phyloP scores from a whole-genome alignment of 2,888 invertebrate species.

The Lepidochrysops patricia region DNA sequence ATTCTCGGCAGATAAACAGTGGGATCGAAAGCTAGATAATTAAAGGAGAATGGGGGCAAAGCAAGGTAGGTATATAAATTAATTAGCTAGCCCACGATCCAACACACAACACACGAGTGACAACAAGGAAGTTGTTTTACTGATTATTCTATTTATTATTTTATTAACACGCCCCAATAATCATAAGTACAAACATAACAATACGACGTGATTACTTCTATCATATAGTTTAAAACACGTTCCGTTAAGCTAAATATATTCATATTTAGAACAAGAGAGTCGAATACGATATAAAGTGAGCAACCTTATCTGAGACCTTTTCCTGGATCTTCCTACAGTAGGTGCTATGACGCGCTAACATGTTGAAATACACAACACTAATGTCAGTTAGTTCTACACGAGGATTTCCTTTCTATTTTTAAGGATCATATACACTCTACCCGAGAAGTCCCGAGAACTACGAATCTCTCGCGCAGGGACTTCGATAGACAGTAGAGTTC shows the following conservation, averaged over 20 bases:
- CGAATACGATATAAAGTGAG: too few species aligned
- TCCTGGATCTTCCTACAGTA: slow-evolving; percentile 47
- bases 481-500: neutral
- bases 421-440: neutral
- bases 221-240: neutral
- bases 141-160: neutral
- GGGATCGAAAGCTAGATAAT: too few species aligned
- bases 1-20: too few species aligned
- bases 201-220: neutral
- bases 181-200: neutral
- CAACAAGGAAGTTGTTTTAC: neutral
- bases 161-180: neutral
- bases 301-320: slow-evolving; percentile 49
- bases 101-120: too few species aligned
- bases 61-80: too few species aligned
- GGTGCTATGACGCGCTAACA: slow-evolving; percentile 44
- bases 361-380: slow-evolving; percentile 13
- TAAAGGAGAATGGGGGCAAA: too few species aligned
- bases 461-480: neutral
- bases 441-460: neutral
- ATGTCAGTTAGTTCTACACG: neutral
- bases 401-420: neutral
- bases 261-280: neutral
- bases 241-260: neutral
- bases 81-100: too few species aligned